These are phyloP conservation scores for Drepanosiphum platanoidis DNA, from an alignment of 2,888 invertebrate species.

Conservation along the genomic window DNA sequence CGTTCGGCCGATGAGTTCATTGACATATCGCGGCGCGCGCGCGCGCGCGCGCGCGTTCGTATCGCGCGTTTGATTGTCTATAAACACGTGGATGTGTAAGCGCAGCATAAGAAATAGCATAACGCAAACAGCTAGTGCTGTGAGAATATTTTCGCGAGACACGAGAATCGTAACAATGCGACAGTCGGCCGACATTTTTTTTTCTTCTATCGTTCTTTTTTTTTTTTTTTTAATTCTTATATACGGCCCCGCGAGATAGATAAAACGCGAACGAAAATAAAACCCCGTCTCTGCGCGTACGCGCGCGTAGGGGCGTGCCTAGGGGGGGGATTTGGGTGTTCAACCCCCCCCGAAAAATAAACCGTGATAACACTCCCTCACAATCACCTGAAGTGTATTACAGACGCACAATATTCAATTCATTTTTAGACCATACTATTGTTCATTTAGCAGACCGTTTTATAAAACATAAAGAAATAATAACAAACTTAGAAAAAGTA, in stretches of 20 bases:
- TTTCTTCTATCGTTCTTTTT: background rate
- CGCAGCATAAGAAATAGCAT: background rate
- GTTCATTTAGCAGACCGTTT: no score
- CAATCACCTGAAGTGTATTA: no score
- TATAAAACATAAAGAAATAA: no score
- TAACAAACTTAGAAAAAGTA: no score
- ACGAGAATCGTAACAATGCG: constrained; percentile 2
- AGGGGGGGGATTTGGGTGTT: no score
- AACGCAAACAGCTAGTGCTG: background rate
- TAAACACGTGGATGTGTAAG: background rate
- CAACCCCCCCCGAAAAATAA: no score
- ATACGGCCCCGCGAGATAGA: background rate
- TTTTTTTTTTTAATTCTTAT: background rate
- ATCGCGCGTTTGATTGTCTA: background rate
- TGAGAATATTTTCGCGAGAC: background rate
- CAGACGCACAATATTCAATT: no score
- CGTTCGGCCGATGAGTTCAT: constrained; percentile 17
- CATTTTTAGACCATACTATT: no score
- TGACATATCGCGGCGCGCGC: constrained; percentile 18
- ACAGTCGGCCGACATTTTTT: background rate
- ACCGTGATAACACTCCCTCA: no score
- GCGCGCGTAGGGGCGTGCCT: background rate
- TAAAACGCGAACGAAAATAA: no score
- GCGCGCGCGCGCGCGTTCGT: background rate
- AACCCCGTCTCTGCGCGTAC: no score